Conservation (phyloP, 2,888 invertebrate genomes). For the Cyrtodaria siliqua region DNA sequence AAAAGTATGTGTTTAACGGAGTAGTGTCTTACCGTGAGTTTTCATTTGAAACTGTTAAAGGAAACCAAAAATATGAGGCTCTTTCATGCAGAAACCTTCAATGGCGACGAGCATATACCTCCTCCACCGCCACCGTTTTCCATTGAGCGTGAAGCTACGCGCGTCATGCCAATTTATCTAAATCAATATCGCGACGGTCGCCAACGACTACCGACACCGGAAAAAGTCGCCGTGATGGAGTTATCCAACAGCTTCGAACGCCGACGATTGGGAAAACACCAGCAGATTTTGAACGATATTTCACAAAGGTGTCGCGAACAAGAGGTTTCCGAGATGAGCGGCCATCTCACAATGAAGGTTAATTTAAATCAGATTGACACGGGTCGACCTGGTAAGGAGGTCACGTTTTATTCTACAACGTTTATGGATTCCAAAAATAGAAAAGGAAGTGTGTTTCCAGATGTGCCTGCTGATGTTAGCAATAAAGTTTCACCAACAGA, state of each 20-base stretch:
- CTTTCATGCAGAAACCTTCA: constrained; percentile 67
- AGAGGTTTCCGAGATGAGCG: constrained; percentile 77
- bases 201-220: constrained; percentile 75
- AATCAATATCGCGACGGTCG: constrained; percentile 71
- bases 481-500: constrained; percentile 6
- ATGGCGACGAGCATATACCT: constrained; percentile 63
- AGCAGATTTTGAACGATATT: constrained; percentile 79
- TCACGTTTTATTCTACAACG: constrained; percentile 67
- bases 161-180: constrained; percentile 68
- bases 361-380: constrained; percentile 53
- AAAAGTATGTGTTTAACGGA: too few species aligned
- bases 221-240: constrained; percentile 79
- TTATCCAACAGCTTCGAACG: constrained; percentile 77
- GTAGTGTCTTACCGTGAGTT: too few species aligned
- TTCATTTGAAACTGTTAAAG: too few species aligned
- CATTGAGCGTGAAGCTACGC: constrained; percentile 63
- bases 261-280: constrained; percentile 78
- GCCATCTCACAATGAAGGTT: constrained; percentile 68
- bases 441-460: constrained; percentile 11
- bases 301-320: constrained; percentile 79
- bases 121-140: constrained; percentile 73
- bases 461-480: constrained; percentile 1
- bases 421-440: constrained; percentile 53
- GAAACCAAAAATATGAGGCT: constrained; percentile 66
- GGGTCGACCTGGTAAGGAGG: constrained; percentile 48